These are phyloP conservation scores for Eunapius fragilis DNA, from an alignment of 37 sponge, comb jelly and placozoan species.

Conservation along the genomic window DNA sequence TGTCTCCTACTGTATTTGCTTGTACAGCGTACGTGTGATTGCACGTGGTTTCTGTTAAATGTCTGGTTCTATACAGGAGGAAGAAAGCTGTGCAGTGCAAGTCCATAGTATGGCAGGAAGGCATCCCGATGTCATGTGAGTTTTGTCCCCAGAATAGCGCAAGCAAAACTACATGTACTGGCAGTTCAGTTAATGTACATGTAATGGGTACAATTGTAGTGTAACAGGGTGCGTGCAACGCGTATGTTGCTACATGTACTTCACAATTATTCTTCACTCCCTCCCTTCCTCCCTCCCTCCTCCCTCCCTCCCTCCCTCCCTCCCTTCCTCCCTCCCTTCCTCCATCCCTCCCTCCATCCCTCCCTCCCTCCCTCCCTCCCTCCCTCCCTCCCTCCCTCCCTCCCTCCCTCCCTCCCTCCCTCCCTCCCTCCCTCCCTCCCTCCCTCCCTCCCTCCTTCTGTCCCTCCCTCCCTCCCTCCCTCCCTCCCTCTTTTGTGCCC, in stretches of 20 bases:
- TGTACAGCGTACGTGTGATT: no score
- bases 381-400: no score
- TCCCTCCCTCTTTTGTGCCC: background rate
- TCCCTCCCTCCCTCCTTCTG: background rate
- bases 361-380: no score
- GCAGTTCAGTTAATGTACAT: background rate
- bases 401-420: no score
- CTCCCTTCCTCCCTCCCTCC: background rate
- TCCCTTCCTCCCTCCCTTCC: no score
- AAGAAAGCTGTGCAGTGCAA: slow-evolving; percentile 40
- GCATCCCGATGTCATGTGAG: background rate
- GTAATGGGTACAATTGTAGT: no score
- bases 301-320: background rate
- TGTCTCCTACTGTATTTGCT: no score
- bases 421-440: no score
- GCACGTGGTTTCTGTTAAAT: background rate
- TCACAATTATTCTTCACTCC: no score
- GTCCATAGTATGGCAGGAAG: slow-evolving; percentile 41
- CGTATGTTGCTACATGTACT: no score
- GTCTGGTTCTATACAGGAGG: slow-evolving; percentile 15
- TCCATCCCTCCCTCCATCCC: no score
- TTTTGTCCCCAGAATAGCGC: background rate
- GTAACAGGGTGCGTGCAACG: no score
- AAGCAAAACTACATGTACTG: background rate
- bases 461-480: background rate